A percentile compares a stretch with the other conserved stretches of the same genome.
Conservation (phyloP, 2,888 invertebrate species). For the Drosophila pseudotalamancana region DNA sequence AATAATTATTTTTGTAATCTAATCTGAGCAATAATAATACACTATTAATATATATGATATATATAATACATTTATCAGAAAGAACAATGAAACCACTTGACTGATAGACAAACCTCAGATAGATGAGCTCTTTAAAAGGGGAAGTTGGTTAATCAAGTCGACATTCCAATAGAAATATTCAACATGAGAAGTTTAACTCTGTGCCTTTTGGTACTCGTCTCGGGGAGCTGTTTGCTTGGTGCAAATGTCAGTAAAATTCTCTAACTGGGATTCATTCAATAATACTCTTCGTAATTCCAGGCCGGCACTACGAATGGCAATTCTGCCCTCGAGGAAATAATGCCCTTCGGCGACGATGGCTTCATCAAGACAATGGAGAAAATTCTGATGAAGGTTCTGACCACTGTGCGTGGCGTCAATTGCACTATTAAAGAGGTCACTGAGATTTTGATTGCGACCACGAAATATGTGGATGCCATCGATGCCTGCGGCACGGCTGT, state of each 20-base stretch:
- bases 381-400: conserved; percentile 15
- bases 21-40: conserved; percentile 10
- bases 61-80: not conserved
- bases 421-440: conserved; percentile 21
- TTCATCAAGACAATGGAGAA: conserved; percentile 15
- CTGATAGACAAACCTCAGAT: conserved; percentile 6
- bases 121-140: conserved; percentile 29
- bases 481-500: conserved; percentile 17
- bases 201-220: conserved; percentile 42
- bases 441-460: conserved; percentile 25
- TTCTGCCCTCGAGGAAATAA: conserved; percentile 8
- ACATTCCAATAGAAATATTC: conserved; percentile 11
- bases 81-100: conserved; percentile 9
- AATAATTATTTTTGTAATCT: not conserved
- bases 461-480: conserved; percentile 17
- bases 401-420: conserved; percentile 34
- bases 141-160: too few relatives aligned
- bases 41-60: not conserved
- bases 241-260: conserved; percentile 36
- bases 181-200: conserved; percentile 54
- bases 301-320: conserved; percentile 1
- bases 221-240: conserved; percentile 47
- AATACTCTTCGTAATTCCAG: conserved; percentile 13
- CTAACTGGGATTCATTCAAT: not conserved
- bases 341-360: conserved; percentile 11